phyloP scores from a whole-genome alignment of 2,888 invertebrate genomes.

The Schrankia costaestrigalis region DNA sequence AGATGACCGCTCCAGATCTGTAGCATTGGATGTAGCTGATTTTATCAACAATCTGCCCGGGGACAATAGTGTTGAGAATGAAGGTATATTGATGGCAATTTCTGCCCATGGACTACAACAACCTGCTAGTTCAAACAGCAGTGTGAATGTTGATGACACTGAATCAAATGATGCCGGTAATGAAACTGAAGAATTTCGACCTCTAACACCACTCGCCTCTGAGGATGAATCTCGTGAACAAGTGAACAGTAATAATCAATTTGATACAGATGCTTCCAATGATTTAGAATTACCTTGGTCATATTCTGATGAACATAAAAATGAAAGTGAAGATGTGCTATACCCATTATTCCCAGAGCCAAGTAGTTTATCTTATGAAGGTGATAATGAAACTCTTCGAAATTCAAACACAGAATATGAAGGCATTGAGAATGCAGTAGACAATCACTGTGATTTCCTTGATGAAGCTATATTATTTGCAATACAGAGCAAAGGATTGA shows the following conservation, averaged over 20 bases:
- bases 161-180: neutral
- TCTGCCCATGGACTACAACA: constrained; percentile 84
- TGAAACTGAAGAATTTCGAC: constrained; percentile 1
- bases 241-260: constrained; percentile 25
- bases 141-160: neutral
- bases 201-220: constrained; percentile 35
- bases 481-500: constrained; percentile 86
- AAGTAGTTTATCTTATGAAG: constrained; percentile 40
- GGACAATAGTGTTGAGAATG: constrained; percentile 83
- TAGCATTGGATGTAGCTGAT: constrained; percentile 72
- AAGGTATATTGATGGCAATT: constrained; percentile 88
- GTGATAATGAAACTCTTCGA: constrained; percentile 39
- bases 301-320: constrained; percentile 29
- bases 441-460: constrained; percentile 80
- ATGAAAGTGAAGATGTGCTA: constrained; percentile 34
- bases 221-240: constrained; percentile 41
- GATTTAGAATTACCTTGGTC: constrained; percentile 45
- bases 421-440: constrained; percentile 40
- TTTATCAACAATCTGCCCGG: constrained; percentile 78
- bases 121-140: constrained; percentile 44
- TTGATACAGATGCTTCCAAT: constrained; percentile 34
- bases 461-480: constrained; percentile 88
- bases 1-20: constrained; percentile 52
- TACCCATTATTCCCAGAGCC: constrained; percentile 46
- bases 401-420: constrained; percentile 32